Evolutionary conservation across 92 coral and sea anemone species (phyloP).

Genomic region (Anthopleura xanthogrammica): DNA sequence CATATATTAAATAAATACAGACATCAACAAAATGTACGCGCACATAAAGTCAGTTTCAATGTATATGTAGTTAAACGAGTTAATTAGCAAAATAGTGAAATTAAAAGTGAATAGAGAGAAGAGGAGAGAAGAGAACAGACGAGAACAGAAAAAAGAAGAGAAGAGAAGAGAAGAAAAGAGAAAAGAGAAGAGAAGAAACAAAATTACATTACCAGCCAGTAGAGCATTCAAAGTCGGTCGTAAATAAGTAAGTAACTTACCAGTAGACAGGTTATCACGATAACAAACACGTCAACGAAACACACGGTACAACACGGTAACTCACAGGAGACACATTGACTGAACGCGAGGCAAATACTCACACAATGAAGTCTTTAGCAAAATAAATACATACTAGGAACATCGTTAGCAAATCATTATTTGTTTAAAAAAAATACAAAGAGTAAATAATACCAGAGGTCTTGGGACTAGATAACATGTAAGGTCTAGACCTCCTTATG

Average conservation of each 20-base stretch:
- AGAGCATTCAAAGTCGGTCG: not conserved
- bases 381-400: constrained; percentile 9
- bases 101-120: not conserved
- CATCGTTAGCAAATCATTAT: constrained; percentile 12
- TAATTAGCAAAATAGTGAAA: not conserved
- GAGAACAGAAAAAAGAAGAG: too few relatives aligned
- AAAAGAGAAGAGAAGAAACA: not conserved
- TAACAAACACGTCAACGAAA: constrained; percentile 21
- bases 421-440: not conserved
- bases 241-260: constrained; percentile 25
- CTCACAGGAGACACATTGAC: not conserved
- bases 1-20: too few relatives aligned
- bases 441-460: not conserved
- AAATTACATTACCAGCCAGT: constrained; percentile 26
- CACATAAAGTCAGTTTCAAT: too few relatives aligned
- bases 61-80: not conserved
- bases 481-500: constrained; percentile 25
- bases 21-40: too few relatives aligned
- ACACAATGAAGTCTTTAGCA: constrained; percentile 43
- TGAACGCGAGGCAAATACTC: constrained; percentile 33
- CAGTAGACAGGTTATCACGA: constrained; percentile 19
- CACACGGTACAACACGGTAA: constrained; percentile 26
- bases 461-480: not conserved
- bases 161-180: too few relatives aligned
- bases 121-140: not conserved